Conservation (phyloP, 2,888 invertebrate species). For the Timandra comae region DNA sequence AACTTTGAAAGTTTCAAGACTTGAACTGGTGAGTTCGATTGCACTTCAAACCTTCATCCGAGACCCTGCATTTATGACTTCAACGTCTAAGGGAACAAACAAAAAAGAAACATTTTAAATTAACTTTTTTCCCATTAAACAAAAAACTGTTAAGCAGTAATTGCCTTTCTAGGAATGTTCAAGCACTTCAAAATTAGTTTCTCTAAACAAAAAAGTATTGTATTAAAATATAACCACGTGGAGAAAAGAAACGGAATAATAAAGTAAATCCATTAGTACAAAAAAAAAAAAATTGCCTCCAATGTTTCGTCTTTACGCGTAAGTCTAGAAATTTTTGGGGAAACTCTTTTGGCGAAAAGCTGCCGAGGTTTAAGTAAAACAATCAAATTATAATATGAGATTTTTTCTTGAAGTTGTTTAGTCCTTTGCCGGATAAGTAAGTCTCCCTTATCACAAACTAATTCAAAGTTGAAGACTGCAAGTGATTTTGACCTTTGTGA, state of each 20-base stretch:
- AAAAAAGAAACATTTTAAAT: no score
- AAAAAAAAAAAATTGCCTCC: constrained; percentile 20
- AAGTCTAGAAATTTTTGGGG: no score
- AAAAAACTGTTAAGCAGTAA: neutral
- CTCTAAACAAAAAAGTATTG: no score
- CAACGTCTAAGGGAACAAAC: neutral
- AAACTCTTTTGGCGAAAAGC: constrained; percentile 18
- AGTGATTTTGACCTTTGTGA: constrained; percentile 57
- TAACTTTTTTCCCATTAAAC: neutral
- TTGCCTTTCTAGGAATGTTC: neutral
- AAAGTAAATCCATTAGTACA: constrained; percentile 30
- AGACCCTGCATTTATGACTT: constrained; percentile 13
- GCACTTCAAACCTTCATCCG: constrained; percentile 13
- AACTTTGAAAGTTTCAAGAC: constrained; percentile 15
- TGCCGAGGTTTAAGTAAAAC: constrained; percentile 6
- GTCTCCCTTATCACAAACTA: constrained; percentile 46
- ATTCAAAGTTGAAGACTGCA: constrained; percentile 46
- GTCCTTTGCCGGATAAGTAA: constrained; percentile 10
- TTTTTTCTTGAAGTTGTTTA: constrained; percentile 6
- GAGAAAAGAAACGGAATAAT: constrained; percentile 8
- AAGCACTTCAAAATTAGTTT: no score
- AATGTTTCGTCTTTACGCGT: constrained; percentile 17
- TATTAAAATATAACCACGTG: no score
- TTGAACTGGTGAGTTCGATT: constrained; percentile 11
- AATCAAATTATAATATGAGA: neutral